Base-by-base conservation (phyloP, 2,888 invertebrate genomes). In the Cantharis nigra region DNA sequence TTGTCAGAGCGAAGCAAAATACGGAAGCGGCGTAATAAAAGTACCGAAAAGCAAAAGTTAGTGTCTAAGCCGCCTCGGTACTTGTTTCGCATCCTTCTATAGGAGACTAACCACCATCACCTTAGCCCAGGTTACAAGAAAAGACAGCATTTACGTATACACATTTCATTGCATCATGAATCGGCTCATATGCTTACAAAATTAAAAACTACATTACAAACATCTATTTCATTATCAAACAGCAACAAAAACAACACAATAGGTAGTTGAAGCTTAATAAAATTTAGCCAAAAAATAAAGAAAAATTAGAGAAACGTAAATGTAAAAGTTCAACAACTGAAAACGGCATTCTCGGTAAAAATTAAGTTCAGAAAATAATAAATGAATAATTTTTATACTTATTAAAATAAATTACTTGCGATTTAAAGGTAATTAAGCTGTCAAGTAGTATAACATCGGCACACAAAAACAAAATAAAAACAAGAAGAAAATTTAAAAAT, bases 131-230 rank as follows among this genome's bases (percentile, higher is more conserved):
- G 77, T 80, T 81, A 81, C 81, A 75, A 81, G 70, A 81, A 74
- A 82, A 82, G 80, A 83, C 77, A 84, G 83, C 84, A 85, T 83
- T 79, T 81, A 49, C 49, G 49, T 49, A 49, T 49, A 83, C 83
- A 85, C 84, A 85, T 82, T 84, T 87, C 86, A 87, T 86, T 87
- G 87, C 87, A 87, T 87, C 85, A 86, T 86, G 86, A 87, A 86
- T 85, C 84, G 85, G 85, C 82, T 79, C 80, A 82, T 82, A 83
- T 83, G 85, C 84, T 83, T 82, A 81, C 80, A 69, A 83, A 81
- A 81, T 82, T 80, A 81, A 82, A 82, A 79, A 82, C 78, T 79
- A 81, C 74, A 67, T 69, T 71, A 49, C 75, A 33, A 72, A 23
- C 65, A 67, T 26, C 33, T 30, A 71, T 62, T 20, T 75, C 70